Percentiles rank a stretch among this genome's conserved stretches.
Conservation (phyloP, 2,888 invertebrate species). For the Tenthredo scrophulariae region DNA sequence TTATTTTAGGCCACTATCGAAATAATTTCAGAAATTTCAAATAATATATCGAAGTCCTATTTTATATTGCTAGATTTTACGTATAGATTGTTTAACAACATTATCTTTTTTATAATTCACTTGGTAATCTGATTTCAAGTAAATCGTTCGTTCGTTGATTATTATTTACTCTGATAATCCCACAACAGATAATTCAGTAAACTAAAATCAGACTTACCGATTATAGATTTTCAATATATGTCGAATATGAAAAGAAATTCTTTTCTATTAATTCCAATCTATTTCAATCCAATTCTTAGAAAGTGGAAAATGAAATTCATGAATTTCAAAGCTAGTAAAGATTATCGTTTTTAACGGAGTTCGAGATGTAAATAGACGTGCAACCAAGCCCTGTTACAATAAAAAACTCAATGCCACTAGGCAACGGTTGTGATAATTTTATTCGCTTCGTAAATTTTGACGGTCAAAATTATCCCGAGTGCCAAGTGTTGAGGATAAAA, state of each 20-base stretch:
- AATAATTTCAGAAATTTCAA: background rate
- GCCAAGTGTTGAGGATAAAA: background rate
- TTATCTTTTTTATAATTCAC: background rate
- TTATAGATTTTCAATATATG: background rate
- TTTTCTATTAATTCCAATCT: background rate
- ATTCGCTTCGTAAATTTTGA: conserved; percentile 8
- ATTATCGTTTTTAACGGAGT: background rate
- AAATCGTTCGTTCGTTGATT: background rate
- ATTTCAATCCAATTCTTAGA: background rate
- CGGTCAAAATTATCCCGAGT: background rate
- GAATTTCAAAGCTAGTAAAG: background rate
- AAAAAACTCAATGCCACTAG: conserved; percentile 14
- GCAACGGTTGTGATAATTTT: conserved; percentile 1
- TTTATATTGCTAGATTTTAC: background rate
- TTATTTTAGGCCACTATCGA: background rate
- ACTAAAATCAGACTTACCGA: background rate
- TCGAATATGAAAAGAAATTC: background rate
- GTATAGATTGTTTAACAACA: background rate
- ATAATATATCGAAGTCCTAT: background rate
- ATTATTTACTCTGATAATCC: background rate
- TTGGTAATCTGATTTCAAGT: background rate
- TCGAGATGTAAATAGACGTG: background rate
- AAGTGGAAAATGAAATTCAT: background rate
- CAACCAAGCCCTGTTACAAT: background rate
- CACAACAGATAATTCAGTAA: background rate